A percentile compares a stretch with the other conserved stretches of the same genome.
These are phyloP conservation scores for Merluccius polli DNA, from an alignment of 2,797 vertebrate species.

Conservation along the genomic window DNA sequence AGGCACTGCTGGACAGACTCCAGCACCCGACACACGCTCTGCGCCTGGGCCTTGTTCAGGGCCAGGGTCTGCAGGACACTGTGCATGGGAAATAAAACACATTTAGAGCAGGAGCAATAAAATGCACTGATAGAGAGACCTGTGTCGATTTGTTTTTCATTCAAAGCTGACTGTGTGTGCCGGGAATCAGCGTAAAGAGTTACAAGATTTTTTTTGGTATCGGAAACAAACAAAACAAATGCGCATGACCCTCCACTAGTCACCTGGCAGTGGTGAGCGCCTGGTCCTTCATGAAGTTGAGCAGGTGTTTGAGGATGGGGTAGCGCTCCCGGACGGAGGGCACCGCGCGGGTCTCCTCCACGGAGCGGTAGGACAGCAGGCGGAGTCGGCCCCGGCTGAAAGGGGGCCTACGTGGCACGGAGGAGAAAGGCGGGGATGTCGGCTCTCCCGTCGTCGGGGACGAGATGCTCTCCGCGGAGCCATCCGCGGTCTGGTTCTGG, in stretches of 20 bases:
- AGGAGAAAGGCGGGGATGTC: conserved; percentile 7
- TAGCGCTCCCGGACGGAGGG: conserved; percentile 87
- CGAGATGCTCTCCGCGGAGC: conserved; percentile 66
- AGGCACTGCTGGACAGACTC: conserved; percentile 83
- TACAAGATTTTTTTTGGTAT: too few species aligned
- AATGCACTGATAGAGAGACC: neutral
- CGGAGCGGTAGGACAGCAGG: conserved; percentile 88
- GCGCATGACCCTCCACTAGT: neutral
- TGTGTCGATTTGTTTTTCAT: neutral
- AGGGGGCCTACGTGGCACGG: conserved; percentile 75
- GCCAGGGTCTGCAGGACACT: conserved; percentile 90
- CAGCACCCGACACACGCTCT: conserved; percentile 84
- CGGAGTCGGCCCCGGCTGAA: conserved; percentile 87
- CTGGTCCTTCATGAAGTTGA: conserved; percentile 91
- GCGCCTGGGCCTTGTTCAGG: conserved; percentile 86
- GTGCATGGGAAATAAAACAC: conserved; percentile 14
- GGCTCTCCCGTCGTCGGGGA: conserved; percentile 73
- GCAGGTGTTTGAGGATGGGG: conserved; percentile 81
- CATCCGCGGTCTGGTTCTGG: conserved; percentile 16
- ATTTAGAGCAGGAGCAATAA: neutral
- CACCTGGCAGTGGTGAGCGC: conserved; percentile 84
- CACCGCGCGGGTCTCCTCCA: conserved; percentile 82
- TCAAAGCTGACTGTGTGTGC: neutral
- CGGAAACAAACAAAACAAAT: neutral
- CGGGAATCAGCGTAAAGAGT: neutral